Evolutionary conservation across 2,797 vertebrate genomes (phyloP).

Genomic region (Cossypha dichroa): DNA sequence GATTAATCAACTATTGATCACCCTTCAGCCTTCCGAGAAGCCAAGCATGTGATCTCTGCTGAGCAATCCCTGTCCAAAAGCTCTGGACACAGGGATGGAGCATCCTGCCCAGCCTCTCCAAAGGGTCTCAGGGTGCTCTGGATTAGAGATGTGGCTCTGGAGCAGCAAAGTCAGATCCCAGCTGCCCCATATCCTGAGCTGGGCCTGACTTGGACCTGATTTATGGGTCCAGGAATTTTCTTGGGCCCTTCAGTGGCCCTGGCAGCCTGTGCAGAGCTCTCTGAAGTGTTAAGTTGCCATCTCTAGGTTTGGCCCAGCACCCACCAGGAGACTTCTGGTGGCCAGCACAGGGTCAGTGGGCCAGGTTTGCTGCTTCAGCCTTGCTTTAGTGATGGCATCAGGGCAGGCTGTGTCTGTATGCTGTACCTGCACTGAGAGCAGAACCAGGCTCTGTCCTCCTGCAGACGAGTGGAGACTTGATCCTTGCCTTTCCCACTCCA

Average conservation of each 20-base stretch:
- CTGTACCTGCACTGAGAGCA: not conserved
- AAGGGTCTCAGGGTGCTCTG: accelerated
- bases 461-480: not conserved
- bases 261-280: not conserved
- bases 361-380: not conserved
- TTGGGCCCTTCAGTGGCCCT: not conserved
- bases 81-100: not conserved
- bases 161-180: accelerated
- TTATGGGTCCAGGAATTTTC: not conserved
- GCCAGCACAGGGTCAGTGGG: accelerated
- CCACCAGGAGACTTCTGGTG: not conserved
- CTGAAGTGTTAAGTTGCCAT: accelerated
- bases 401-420: accelerated
- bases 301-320: not conserved
- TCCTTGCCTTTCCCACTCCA: not conserved
- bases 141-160: accelerated
- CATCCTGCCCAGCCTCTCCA: not conserved
- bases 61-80: not conserved
- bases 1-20: conserved; percentile 74
- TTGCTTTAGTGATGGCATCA: not conserved
- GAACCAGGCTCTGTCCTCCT: not conserved
- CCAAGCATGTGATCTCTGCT: not conserved
- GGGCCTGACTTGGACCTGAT: not conserved
- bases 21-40: conserved; percentile 55
- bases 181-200: accelerated